Evolutionary conservation across 1,140 invertebrate genomes (phyloP).

Genomic region (Coenobita brevimanus): DNA sequence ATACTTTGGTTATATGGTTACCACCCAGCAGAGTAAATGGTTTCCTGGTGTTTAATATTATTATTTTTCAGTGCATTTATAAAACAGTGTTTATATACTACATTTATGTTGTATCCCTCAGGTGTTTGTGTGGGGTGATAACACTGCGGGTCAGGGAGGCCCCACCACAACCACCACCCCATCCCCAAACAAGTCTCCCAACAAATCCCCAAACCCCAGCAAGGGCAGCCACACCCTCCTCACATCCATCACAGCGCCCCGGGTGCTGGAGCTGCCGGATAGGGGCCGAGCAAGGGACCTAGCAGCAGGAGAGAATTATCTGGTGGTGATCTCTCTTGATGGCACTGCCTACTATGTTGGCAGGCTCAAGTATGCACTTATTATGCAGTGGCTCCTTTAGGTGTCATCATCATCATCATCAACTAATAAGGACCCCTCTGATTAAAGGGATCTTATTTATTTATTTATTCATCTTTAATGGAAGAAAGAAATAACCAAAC

Average conservation of each 20-base stretch:
- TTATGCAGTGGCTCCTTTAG: background rate
- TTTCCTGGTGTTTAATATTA: no score
- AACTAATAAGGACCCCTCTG: no score
- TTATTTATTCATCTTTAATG: no score
- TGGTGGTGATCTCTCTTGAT: slow-evolving; percentile 81
- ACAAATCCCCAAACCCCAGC: slow-evolving; percentile 30
- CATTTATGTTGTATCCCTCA: background rate
- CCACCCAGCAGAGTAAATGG: no score
- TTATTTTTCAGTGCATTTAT: no score
- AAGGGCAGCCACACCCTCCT: background rate
- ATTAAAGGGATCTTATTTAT: no score
- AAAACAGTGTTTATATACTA: no score
- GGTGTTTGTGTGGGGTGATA: slow-evolving; percentile 55
- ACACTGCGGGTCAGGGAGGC: slow-evolving; percentile 21
- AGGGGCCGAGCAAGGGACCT: slow-evolving; percentile 75
- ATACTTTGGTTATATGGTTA: no score
- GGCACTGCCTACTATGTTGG: slow-evolving; percentile 72
- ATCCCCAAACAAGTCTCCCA: slow-evolving; percentile 29
- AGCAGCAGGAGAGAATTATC: slow-evolving; percentile 83
- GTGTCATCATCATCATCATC: no score
- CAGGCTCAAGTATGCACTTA: slow-evolving; percentile 29
- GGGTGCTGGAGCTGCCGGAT: slow-evolving; percentile 36
- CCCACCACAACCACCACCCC: background rate
- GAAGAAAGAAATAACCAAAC: no score
- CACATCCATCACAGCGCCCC: background rate